Evolutionary conservation across 2,113 vertebrate species (phyloP).

Genomic region (Salvelinus namaycush): DNA sequence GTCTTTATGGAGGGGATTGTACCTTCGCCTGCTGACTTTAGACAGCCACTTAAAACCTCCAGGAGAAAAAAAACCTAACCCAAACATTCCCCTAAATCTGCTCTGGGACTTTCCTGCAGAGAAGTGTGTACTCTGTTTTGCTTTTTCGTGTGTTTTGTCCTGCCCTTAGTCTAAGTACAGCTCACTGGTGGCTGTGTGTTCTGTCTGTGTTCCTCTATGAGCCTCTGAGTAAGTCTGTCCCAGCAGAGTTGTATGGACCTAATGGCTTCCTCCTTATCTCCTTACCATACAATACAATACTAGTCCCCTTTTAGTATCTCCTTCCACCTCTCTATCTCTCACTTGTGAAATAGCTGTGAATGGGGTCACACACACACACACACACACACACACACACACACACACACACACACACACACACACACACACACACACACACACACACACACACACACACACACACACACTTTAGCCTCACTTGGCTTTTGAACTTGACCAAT

Average conservation of each 20-base stretch:
- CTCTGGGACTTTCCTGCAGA: slow-evolving; percentile 53
- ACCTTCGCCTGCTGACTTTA: slow-evolving; percentile 33
- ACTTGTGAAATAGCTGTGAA: slow-evolving; percentile 7
- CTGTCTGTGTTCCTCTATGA: slow-evolving; percentile 31
- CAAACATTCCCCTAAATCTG: slow-evolving; percentile 34
- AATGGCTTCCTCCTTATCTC: slow-evolving; percentile 50
- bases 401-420: not conserved
- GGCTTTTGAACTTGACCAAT: slow-evolving; percentile 27
- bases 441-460: slow-evolving; percentile 5
- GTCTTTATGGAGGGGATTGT: slow-evolving; percentile 38
- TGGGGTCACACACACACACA: not conserved
- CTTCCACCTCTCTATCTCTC: not conserved
- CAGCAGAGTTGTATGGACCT: slow-evolving; percentile 16
- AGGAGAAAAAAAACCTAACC: slow-evolving; percentile 31
- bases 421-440: too few relatives aligned
- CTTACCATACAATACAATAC: slow-evolving; percentile 24
- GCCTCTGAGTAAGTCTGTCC: slow-evolving; percentile 30
- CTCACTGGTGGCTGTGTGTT: slow-evolving; percentile 20
- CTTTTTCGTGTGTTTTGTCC: slow-evolving; percentile 25
- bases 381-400: too few relatives aligned
- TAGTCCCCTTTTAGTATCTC: slow-evolving; percentile 27
- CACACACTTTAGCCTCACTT: slow-evolving; percentile 19
- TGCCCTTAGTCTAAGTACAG: slow-evolving; percentile 2
- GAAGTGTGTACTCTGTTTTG: slow-evolving; percentile 27
- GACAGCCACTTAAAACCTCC: slow-evolving; percentile 44